Evolutionary conservation across 2,113 vertebrate genomes (phyloP).

Genomic region (Lipotes vexillifer): DNA sequence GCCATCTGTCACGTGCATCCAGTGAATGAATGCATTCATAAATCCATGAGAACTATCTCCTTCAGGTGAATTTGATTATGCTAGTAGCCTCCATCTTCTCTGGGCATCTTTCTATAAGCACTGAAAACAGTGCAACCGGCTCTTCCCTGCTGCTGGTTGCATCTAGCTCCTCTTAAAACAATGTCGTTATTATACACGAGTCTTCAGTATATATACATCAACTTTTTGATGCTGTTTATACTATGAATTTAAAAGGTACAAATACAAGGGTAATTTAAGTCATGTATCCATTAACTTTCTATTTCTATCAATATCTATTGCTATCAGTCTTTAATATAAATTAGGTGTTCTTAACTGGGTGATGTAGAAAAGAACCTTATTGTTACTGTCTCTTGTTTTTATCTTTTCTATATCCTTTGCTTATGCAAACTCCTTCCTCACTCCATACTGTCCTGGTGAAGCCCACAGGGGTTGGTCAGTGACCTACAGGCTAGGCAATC

Average conservation of each 20-base stretch:
- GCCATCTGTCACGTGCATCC: background rate
- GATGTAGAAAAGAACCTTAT: accelerated
- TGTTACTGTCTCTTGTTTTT: background rate
- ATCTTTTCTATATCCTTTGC: background rate
- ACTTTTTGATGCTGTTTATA: background rate
- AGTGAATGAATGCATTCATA: accelerated
- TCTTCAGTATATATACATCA: background rate
- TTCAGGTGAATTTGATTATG: accelerated
- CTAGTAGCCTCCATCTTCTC: too few relatives aligned
- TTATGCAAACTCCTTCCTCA: background rate
- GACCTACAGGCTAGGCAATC: background rate
- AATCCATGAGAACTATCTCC: accelerated
- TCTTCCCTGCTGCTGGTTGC: background rate
- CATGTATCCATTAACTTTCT: background rate
- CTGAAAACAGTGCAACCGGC: accelerated
- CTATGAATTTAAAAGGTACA: background rate
- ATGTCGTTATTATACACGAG: background rate
- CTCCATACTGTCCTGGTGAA: accelerated
- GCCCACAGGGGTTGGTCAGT: background rate
- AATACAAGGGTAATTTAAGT: background rate
- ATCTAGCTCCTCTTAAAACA: background rate
- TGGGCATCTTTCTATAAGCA: too few relatives aligned
- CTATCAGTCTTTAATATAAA: background rate
- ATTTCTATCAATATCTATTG: too few relatives aligned
- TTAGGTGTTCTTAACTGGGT: background rate